Evolutionary conservation across 2,113 vertebrate species (phyloP), one percentile per base, ranked within the genome.

Genomic region (Erythrolamprus reginae): DNA sequence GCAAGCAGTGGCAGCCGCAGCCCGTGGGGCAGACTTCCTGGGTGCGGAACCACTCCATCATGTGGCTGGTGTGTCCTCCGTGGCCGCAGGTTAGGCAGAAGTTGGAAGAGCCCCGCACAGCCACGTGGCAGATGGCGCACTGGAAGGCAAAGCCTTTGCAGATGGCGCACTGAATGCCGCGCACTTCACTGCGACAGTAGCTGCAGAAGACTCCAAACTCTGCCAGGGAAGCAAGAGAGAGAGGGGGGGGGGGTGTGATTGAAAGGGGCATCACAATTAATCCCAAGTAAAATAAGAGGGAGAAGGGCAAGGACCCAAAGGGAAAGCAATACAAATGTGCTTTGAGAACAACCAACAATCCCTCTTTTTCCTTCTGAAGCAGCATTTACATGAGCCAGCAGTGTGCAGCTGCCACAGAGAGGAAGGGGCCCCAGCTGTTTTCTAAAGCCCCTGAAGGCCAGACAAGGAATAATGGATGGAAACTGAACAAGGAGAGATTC

Each of bases 31-130:
- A 99, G 90, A 99, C 98, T 91, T 99, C 99, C 95, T 98, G 99
- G 0, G 97, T 97, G 50, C 98, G 97, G 88, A 99, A 99, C 99
- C 99, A 99, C 94, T 99, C 99, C 98, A 99, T 98, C 99, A 99
- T 99, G 95, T 99, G 99, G 90, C 97, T 97, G 77, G 99, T 99
- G 96, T 99, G 99, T 6, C 99, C 99, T 0, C 99, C 99, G 1
- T 99, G 99, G 0, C 98, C 99, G 0, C 99, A 99, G n/a, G 98
- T 98, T 89, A 99, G 97, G 95, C 99, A 99, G 98, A 99, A 99
- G 70, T 99, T 99, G 93, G 99, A 99, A 1, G 98, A 99, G 23
- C 99, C 99, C 0, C 99, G 97, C 10, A 99, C 99, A 0, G 99
- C 98, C 94, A 99, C 99, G 24, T 99, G 99, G 89, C 99, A 99